Evolutionary conservation across 2,797 vertebrate species (phyloP).

Genomic region (Uromys caudimaculatus): DNA sequence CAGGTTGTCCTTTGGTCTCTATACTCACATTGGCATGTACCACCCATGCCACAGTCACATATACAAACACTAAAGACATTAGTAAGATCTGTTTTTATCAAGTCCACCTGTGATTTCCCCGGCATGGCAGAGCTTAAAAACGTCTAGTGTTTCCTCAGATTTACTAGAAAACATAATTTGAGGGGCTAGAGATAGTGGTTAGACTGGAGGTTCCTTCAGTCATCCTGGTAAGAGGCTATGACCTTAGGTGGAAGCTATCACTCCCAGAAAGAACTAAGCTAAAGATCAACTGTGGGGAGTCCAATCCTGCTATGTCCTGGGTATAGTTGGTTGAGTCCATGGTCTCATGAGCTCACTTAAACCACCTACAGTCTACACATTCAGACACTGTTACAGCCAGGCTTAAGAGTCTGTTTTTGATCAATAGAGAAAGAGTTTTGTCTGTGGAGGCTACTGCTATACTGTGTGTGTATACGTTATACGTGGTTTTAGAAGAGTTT

Average conservation of each 20-base stretch:
- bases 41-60: neutral
- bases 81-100: neutral
- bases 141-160: neutral
- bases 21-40: neutral
- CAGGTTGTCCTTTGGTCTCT: neutral
- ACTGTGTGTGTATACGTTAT: no score
- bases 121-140: neutral
- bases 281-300: neutral
- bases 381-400: neutral
- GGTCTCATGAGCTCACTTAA: neutral
- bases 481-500: no score
- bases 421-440: no score
- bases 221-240: neutral
- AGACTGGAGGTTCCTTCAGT: neutral
- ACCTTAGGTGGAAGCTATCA: neutral
- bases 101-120: neutral
- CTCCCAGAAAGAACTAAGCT: neutral
- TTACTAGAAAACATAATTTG: neutral
- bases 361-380: neutral
- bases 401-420: neutral
- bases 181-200: neutral
- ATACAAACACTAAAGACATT: neutral
- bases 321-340: neutral
- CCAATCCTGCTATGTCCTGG: rapidly evolving
- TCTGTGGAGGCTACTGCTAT: no score